Evolutionary conservation across 2,888 invertebrate genomes (phyloP).

Genomic region (Hartigia nigra): DNA sequence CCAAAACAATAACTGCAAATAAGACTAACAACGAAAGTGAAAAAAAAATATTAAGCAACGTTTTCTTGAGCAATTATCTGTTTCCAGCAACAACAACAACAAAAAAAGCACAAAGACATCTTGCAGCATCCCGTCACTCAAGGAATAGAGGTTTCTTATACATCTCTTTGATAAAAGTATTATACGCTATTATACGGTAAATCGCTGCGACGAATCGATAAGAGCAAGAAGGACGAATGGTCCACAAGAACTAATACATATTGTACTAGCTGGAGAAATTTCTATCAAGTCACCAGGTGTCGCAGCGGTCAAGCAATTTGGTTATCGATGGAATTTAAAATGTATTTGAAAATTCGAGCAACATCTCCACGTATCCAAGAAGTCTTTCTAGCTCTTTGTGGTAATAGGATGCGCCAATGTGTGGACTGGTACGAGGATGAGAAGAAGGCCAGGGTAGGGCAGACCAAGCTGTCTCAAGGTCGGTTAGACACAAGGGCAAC

Average conservation of each 20-base stretch:
- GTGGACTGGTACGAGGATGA: conserved; percentile 31
- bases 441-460: conserved; percentile 43
- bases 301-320: not conserved
- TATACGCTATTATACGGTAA: not conserved
- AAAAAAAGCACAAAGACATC: not conserved
- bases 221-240: not conserved
- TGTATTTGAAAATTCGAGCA: not conserved
- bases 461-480: conserved; percentile 58
- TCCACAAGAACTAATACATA: not conserved
- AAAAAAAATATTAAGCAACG: not conserved
- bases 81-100: not conserved
- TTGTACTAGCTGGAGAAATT: not conserved
- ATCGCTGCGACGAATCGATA: not conserved
- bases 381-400: conserved; percentile 40
- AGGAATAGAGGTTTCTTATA: not conserved
- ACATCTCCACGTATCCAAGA: not conserved
- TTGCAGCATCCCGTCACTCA: not conserved
- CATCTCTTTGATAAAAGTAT: not conserved
- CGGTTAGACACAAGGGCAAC: conserved; percentile 61
- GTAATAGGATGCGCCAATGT: conserved; percentile 39
- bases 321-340: not conserved
- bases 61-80: not conserved
- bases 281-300: not conserved
- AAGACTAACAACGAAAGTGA: not conserved
- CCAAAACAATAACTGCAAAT: not conserved